These are phyloP conservation scores for Hydrozoanthus gracilis DNA, from an alignment of 92 coral and sea anemone species.

Conservation along the genomic window DNA sequence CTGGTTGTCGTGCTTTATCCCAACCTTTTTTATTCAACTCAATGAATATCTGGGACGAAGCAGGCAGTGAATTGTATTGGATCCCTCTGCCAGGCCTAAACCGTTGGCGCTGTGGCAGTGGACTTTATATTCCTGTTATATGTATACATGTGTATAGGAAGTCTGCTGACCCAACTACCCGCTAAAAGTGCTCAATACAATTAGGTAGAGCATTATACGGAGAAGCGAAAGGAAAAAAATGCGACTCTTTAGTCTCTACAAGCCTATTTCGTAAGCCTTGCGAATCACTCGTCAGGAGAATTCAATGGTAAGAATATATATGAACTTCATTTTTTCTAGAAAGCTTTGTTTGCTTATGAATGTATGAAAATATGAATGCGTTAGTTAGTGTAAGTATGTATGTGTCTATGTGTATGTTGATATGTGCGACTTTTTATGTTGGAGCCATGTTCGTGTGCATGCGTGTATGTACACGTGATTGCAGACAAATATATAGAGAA, in stretches of 20 bases:
- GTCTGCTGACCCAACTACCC: too few relatives aligned
- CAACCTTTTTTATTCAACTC: not conserved
- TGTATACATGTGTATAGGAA: not conserved
- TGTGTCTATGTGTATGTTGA: not conserved
- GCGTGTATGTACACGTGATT: not conserved
- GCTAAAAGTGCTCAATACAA: too few relatives aligned
- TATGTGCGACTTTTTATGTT: not conserved
- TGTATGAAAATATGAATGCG: not conserved
- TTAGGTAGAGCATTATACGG: too few relatives aligned
- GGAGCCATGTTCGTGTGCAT: not conserved
- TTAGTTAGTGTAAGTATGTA: not conserved
- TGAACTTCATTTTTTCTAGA: not conserved
- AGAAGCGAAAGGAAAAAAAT: too few relatives aligned
- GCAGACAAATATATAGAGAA: not conserved
- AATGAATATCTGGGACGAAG: not conserved
- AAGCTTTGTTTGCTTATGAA: too few relatives aligned
- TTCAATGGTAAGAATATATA: not conserved
- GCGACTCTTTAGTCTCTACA: too few relatives aligned
- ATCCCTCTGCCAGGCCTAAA: not conserved
- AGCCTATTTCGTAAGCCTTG: too few relatives aligned
- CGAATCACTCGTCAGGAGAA: not conserved
- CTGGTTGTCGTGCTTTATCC: not conserved
- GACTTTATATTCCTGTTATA: not conserved
- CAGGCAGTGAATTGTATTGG: not conserved
- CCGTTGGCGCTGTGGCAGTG: not conserved